phyloP scores from a whole-genome alignment of 2,113 vertebrate species.

The Todiramphus chloris region DNA sequence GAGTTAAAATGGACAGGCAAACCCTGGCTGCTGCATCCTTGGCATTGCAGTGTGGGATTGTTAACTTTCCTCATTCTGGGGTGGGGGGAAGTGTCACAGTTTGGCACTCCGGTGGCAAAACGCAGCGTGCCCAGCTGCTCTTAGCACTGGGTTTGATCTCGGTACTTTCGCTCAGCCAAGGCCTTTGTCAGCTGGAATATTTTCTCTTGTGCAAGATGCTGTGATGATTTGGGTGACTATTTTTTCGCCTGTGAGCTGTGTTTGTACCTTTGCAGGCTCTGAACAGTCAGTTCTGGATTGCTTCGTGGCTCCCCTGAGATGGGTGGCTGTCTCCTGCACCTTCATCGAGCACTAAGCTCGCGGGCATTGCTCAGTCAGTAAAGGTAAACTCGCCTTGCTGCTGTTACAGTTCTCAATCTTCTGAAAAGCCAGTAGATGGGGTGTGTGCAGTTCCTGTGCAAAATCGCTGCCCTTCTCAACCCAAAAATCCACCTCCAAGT shows the following conservation, averaged over 20 bases:
- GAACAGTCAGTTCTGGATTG: neutral
- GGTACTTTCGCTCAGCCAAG: neutral
- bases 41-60: neutral
- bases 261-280: neutral
- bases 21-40: neutral
- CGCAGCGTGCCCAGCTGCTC: neutral
- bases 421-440: constrained; percentile 57
- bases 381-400: neutral
- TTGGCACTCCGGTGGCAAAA: neutral
- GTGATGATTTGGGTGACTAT: neutral
- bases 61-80: neutral
- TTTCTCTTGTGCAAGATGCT: neutral
- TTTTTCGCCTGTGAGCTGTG: neutral
- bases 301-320: neutral
- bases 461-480: neutral
- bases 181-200: neutral
- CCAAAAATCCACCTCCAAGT: neutral
- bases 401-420: constrained; percentile 8
- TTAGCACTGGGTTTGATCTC: neutral
- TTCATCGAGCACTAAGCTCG: neutral
- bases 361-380: neutral
- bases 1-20: neutral
- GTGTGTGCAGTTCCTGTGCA: constrained; percentile 31
- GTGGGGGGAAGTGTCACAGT: neutral
- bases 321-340: neutral